Evolutionary conservation across 1,140 invertebrate species (phyloP), one percentile per base, ranked within the genome.

Genomic region (Temnothorax curvispinosus): DNA sequence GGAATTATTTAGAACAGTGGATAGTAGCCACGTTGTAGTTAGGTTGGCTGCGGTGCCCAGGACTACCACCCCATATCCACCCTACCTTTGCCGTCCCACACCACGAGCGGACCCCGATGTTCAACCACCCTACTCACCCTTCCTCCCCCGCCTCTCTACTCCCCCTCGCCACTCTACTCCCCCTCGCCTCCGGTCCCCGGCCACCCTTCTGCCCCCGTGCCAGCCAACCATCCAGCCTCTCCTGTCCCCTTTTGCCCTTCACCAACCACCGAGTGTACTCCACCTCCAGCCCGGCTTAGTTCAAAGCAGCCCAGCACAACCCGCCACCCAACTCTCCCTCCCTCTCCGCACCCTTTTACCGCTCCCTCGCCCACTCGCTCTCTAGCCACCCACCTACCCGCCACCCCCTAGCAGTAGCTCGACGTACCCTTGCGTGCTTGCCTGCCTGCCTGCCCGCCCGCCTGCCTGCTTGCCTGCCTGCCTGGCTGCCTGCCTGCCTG

Each of bases 1-100:
- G 90, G 94, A 94, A 94, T 94, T 94, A 94, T 94, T 94, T 94
- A 94, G 93, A 94, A 93, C 92, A 93, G 92, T 92, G 93, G 91
- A 93, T 93, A 92, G 89, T 94, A 92, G 94, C 93, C 92, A 92
- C 90, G 93, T 89, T 94, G 92, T 93, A 92, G 93, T 92, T 92
- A 92, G 93, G 92, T 92, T 93, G 92, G 91, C 91, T 93, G 93
- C 88, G 92, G 92, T 94, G 93, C 93, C 93, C 93, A 92, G 90
- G 93, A 91, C 90, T 84, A 88, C 86, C 92, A 89, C 85, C 87
- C 91, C 91, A 88, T 92, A 92, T 91, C 91, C 89, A 92, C 91
- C 88, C 91, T 92, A 89, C 90, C 90, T 91, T 91, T 91, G 58
- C 89, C 87, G 87, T 81, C 87, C 90, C 84, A 87, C 76, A 86